Evolutionary conservation across 2,797 vertebrate genomes (phyloP).

Genomic region (Tenualosa thibaudeaui): DNA sequence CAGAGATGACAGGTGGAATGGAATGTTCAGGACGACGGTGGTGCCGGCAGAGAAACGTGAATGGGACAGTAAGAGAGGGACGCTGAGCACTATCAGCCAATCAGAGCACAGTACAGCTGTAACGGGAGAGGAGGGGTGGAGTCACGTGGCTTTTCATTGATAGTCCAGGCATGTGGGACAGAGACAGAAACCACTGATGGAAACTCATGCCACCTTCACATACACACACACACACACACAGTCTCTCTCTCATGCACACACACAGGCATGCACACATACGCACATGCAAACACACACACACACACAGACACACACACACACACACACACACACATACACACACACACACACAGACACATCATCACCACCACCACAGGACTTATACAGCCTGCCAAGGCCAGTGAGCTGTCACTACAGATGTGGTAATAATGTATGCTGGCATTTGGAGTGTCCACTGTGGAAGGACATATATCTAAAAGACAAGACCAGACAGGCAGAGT

Average conservation of each 20-base stretch:
- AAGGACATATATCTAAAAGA: neutral
- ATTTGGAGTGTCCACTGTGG: slow-evolving; percentile 66
- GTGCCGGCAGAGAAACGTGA: slow-evolving; percentile 33
- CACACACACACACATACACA: neutral
- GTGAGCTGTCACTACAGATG: slow-evolving; percentile 76
- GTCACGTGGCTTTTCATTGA: slow-evolving; percentile 59
- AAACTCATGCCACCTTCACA: slow-evolving; percentile 58
- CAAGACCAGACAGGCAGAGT: neutral
- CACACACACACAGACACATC: neutral
- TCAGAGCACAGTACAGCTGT: slow-evolving; percentile 6
- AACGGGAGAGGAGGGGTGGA: neutral
- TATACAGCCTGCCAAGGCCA: slow-evolving; percentile 69
- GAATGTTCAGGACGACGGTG: neutral
- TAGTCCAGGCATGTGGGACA: slow-evolving; percentile 62
- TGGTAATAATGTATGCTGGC: slow-evolving; percentile 77
- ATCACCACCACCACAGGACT: slow-evolving; percentile 59
- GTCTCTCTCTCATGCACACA: too few species aligned
- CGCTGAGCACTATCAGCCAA: slow-evolving; percentile 18
- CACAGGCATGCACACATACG: neutral
- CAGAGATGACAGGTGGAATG: neutral
- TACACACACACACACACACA: too few species aligned
- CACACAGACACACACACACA: too few species aligned
- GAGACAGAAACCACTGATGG: slow-evolving; percentile 56
- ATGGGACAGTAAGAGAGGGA: slow-evolving; percentile 24
- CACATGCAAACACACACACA: neutral